These are phyloP conservation scores for Aptenodytes forsteri DNA, from an alignment of 2,113 vertebrate species.

Conservation along the genomic window DNA sequence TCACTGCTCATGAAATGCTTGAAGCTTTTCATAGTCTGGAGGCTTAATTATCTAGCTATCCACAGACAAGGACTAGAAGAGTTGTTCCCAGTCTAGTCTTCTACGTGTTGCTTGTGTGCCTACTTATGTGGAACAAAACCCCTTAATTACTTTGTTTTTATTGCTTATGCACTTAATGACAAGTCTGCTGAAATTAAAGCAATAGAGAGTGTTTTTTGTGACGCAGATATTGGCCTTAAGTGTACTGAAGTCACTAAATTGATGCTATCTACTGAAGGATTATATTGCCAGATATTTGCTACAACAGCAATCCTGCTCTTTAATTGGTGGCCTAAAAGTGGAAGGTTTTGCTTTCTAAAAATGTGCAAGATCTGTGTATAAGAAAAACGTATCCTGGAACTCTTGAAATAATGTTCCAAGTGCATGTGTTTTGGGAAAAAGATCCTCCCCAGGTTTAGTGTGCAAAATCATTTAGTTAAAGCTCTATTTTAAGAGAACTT, in stretches of 20 bases:
- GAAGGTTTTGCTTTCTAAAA: background rate
- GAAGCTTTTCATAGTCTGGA: background rate
- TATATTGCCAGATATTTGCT: background rate
- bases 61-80: background rate
- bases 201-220: background rate
- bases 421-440: background rate
- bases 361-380: background rate
- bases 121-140: background rate
- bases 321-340: background rate
- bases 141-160: constrained; percentile 1
- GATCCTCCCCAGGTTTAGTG: background rate
- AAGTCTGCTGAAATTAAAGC: background rate
- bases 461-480: background rate
- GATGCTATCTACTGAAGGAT: background rate
- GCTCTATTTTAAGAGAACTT: background rate
- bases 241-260: background rate
- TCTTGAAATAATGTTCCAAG: background rate
- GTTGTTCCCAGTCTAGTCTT: background rate
- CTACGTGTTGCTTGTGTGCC: background rate
- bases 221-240: background rate
- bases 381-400: background rate
- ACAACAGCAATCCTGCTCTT: background rate
- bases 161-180: background rate
- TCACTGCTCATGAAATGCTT: background rate
- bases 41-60: background rate